Base-by-base conservation (phyloP, 2,888 invertebrate species). In the Acanthacorydalis orientalis region DNA sequence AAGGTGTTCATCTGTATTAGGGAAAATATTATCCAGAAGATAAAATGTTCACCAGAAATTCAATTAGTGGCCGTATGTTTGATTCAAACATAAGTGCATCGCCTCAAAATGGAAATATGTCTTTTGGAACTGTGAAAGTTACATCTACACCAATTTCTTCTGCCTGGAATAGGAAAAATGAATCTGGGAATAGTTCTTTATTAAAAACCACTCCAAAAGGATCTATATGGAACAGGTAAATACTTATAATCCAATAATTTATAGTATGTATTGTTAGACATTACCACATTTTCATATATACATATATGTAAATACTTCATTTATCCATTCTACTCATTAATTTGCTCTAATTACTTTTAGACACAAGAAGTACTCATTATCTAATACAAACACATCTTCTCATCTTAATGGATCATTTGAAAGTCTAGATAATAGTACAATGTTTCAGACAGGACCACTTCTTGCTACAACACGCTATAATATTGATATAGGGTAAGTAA, bases 391-490 rank as follows among this genome's bases (percentile, higher is more conserved):
- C 7, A 15, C 12, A 14, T 12, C n/a, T n/a, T n/a, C 34, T 2
- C 35, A 33, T 16, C 11, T 15, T 1, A 44, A 11, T 35, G 31
- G 16, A 12, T 46, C 23, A 23, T 23, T 23, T 6, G 23, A 23
- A 23, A 23, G 23, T 23, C 23, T 6, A 23, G 23, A 23, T 6
- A 23, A 23, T 23, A 23, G 23, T 23, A 23, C 23, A 23, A 23
- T 23, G 23, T 23, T 23, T 23, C 23, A 23, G 23, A 62, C 63
- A 9, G 69, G 70, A 32, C 70, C 70, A 1, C 56, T 70, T 33
- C 57, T 70, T 32, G 60, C 67, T 35, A 67, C 70, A 1, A 65
- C 68, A 6, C 61, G 62, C 56, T 70, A 64, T 53, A 69, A 68
- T 51, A 65, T 69, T 16, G 69, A 66, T 57, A 61, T 68, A 2